Evolutionary conservation across 2,797 vertebrate genomes (phyloP), one percentile per base, ranked within the genome.

Genomic region (Myotis daubentonii): DNA sequence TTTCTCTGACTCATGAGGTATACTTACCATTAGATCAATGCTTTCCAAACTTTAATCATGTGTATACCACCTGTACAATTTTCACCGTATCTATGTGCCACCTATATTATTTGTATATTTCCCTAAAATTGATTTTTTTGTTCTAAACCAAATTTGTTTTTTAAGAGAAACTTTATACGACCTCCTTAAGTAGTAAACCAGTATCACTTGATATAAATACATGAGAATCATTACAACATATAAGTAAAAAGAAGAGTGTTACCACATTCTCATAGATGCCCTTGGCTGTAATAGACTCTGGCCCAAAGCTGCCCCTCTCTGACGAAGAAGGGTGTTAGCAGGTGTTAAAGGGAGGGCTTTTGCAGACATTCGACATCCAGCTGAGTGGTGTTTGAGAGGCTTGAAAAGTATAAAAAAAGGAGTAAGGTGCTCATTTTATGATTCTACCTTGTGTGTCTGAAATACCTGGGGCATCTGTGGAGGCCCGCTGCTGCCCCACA

Each of bases 1-100:
- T 87, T 38, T 91, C 81, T 96, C 78, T 95, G 90, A 93, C n/a
- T 95, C 68, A 25, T 41, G 11, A 81, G 10, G 49, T 51, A 1
- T 19, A 68, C 41, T 76, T 79, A 93, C 20, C 60, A 30, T 95
- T 76, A 72, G 6, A 60, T 78, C 72, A 49, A 17, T 80, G 23
- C 38, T 95, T 89, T 53, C 41, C 51, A 83, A 72, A 78, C 82
- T 75, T 87, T 12, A 87, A 70, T 76, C 65, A 79, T 84, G 72
- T 87, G 17, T 75, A 28, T 53, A 62, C 19, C 47, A 60, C 60
- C 49, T 74, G n/a, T 36, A 23, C 79, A 38, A 55, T 47, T 87
- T 90, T 80, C 68, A 55, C 66, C n/a, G 12, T 81, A 5, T 84
- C 49, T 51, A 0, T 55, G 66, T 71, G 28, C 53, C 25, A 30